phyloP scores from a whole-genome alignment of 2,797 vertebrate genomes.

The Crenichthys baileyi region DNA sequence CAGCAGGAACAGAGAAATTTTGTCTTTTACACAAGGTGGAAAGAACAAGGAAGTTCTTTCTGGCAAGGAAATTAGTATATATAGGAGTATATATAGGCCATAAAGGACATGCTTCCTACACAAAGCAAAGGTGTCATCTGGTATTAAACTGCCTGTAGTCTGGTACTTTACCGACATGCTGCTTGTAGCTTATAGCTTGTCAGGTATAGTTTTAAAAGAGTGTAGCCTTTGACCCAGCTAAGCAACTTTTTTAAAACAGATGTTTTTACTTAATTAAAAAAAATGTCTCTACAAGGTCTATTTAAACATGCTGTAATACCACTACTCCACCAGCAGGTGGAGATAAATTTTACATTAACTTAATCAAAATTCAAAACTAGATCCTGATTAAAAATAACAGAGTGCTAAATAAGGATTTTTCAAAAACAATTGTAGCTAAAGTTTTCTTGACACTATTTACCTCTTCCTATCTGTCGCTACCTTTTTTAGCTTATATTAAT shows the following conservation, averaged over 20 bases:
- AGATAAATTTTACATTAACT: neutral
- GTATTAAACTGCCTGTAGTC: neutral
- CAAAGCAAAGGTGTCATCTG: neutral
- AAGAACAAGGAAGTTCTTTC: neutral
- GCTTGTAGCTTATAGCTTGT: neutral
- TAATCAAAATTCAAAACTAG: neutral
- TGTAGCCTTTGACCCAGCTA: neutral
- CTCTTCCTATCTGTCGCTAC: neutral
- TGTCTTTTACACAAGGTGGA: neutral
- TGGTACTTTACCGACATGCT: neutral
- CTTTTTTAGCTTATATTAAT: neutral
- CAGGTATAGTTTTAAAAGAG: neutral
- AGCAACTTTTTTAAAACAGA: neutral
- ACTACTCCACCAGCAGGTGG: neutral
- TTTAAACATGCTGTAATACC: neutral
- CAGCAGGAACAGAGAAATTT: neutral
- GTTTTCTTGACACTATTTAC: neutral
- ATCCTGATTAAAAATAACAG: neutral
- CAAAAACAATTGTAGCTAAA: neutral
- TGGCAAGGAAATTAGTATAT: neutral
- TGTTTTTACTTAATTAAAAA: neutral
- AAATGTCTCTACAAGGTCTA: neutral
- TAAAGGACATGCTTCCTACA: neutral
- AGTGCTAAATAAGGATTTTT: neutral
- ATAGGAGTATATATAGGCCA: neutral